Evolutionary conservation across 1,140 invertebrate genomes (phyloP).

Genomic region (Zophobas atratus): DNA sequence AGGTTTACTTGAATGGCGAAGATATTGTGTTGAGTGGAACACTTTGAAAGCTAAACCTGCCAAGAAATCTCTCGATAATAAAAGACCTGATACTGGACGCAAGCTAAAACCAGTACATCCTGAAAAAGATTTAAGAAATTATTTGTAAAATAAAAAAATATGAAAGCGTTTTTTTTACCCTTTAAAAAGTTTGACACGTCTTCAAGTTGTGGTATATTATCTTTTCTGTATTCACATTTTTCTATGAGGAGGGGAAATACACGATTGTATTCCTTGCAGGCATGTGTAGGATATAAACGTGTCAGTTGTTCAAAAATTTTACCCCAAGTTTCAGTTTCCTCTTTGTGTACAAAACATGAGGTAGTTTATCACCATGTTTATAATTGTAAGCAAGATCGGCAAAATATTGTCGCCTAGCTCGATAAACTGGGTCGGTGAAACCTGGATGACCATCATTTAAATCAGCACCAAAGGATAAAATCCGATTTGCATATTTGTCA

Average conservation of each 20-base stretch:
- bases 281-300: slow-evolving; percentile 94
- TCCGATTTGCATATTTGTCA: slow-evolving; percentile 97
- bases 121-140: slow-evolving; percentile 67
- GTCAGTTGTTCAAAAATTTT: slow-evolving; percentile 90
- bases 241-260: slow-evolving; percentile 96
- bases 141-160: too few species aligned
- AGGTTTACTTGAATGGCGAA: slow-evolving; percentile 93
- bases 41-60: slow-evolving; percentile 98
- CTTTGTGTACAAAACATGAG: slow-evolving; percentile 89
- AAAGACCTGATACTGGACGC: slow-evolving; percentile 95
- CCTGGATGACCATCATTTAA: slow-evolving; percentile 97
- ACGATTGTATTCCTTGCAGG: slow-evolving; percentile 97
- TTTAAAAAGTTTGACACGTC: slow-evolving; percentile 98
- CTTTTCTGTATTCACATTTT: slow-evolving; percentile 96
- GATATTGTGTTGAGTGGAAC: slow-evolving; percentile 99
- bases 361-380: slow-evolving; percentile 92
- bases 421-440: slow-evolving; percentile 94
- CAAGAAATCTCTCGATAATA: slow-evolving; percentile 98
- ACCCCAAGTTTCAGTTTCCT: slow-evolving; percentile 93
- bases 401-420: slow-evolving; percentile 84
- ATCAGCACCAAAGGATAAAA: slow-evolving; percentile 96
- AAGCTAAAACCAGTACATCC: slow-evolving; percentile 98
- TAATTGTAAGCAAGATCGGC: slow-evolving; percentile 98
- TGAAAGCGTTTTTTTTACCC: slow-evolving; percentile 73
- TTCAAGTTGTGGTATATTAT: slow-evolving; percentile 99